Evolutionary conservation across 2,113 vertebrate genomes (phyloP).

Genomic region (Crotalus viridis): DNA sequence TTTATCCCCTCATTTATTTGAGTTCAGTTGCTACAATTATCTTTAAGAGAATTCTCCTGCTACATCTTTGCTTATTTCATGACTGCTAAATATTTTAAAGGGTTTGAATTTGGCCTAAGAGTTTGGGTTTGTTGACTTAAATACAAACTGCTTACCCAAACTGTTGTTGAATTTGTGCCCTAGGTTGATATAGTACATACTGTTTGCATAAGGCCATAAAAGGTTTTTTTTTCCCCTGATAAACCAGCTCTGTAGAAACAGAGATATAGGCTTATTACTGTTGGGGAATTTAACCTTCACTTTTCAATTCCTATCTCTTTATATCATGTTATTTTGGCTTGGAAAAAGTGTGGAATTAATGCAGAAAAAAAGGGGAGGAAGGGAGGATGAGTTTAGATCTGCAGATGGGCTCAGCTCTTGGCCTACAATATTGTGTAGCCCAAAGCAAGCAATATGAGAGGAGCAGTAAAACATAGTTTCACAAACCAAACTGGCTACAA

Average conservation of each 20-base stretch:
- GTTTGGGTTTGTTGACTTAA: constrained; percentile 13
- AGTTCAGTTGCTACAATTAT: neutral
- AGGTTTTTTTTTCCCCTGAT: neutral
- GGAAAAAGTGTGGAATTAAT: neutral
- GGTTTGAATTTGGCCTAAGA: constrained; percentile 1
- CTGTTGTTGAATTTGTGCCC: neutral
- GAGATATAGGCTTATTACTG: neutral
- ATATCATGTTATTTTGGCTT: constrained; percentile 16
- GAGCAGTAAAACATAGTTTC: neutral
- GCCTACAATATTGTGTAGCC: neutral
- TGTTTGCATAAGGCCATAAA: constrained; percentile 11
- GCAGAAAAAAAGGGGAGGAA: neutral
- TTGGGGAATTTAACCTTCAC: constrained; percentile 13
- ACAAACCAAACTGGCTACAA: neutral
- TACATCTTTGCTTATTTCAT: neutral
- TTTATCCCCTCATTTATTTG: neutral
- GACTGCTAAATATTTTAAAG: constrained; percentile 6
- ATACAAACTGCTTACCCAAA: constrained; percentile 12
- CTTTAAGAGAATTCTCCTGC: neutral
- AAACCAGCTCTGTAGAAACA: constrained; percentile 16
- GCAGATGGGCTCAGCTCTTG: neutral
- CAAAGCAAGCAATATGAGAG: neutral
- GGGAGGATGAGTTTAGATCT: neutral
- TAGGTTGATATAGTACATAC: constrained; percentile 18
- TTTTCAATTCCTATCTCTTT: constrained; percentile 24